These are phyloP conservation scores for Pseudorhombus dupliciocellatus DNA, from an alignment of 2,113 vertebrate species.

Conservation along the genomic window DNA sequence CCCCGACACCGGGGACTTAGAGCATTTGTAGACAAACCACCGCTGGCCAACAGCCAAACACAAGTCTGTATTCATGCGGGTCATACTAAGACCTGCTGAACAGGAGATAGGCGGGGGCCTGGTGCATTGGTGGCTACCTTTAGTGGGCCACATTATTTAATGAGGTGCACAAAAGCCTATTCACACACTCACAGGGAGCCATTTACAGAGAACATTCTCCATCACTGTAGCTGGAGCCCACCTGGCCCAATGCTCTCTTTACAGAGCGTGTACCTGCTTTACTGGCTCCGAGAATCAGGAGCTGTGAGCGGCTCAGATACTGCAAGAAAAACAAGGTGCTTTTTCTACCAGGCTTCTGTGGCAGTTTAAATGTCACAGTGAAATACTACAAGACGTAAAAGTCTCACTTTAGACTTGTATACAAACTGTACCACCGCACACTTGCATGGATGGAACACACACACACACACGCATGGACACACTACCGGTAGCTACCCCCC, in stretches of 20 bases:
- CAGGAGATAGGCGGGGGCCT: constrained; percentile 37
- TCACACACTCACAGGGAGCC: constrained; percentile 64
- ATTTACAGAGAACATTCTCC: constrained; percentile 71
- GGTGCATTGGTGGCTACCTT: constrained; percentile 62
- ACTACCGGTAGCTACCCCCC: constrained; percentile 25
- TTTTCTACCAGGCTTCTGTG: constrained; percentile 3
- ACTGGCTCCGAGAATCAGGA: constrained; percentile 40
- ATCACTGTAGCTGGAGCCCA: constrained; percentile 35
- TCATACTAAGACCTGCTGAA: constrained; percentile 64
- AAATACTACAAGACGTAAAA: constrained; percentile 10
- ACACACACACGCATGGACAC: background rate
- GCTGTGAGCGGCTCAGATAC: background rate
- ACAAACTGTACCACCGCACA: constrained; percentile 25
- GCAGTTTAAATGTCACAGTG: background rate
- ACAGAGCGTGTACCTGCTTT: constrained; percentile 3
- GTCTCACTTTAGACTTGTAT: constrained; percentile 5
- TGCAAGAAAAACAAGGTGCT: background rate
- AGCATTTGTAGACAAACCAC: constrained; percentile 64
- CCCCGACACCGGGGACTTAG: constrained; percentile 50
- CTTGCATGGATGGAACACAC: constrained; percentile 22
- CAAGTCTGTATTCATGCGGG: constrained; percentile 70
- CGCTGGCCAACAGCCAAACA: constrained; percentile 68
- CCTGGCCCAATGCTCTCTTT: background rate
- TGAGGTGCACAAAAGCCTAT: constrained; percentile 74
- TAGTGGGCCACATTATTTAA: constrained; percentile 68